Evolutionary conservation across 1,140 invertebrate species (phyloP).

Genomic region (Bombus confusus): DNA sequence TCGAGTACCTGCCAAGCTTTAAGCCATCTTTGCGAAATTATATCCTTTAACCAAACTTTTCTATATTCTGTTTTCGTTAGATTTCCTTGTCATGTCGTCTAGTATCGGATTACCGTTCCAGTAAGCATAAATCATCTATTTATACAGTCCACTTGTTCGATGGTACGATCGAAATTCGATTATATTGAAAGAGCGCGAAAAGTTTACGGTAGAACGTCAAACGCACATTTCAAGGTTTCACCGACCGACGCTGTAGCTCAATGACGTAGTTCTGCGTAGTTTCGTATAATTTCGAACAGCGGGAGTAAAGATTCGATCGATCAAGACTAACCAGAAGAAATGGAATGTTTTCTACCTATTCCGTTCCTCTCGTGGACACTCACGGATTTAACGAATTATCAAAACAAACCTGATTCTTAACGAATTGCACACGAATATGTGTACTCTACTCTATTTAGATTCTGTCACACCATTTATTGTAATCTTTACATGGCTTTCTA

Average conservation of each 20-base stretch:
- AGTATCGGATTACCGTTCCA: neutral
- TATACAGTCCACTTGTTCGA: neutral
- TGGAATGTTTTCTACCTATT: neutral
- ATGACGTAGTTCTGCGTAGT: constrained; percentile 61
- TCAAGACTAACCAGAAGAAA: constrained; percentile 10
- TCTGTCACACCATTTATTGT: constrained; percentile 25
- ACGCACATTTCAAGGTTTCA: constrained; percentile 47
- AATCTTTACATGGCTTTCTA: constrained; percentile 12
- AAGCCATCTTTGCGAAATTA: neutral
- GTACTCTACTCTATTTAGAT: constrained; percentile 1
- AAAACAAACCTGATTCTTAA: neutral
- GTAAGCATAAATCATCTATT: neutral
- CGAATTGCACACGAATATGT: neutral
- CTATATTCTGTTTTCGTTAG: neutral
- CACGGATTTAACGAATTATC: neutral
- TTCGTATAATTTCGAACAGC: constrained; percentile 34
- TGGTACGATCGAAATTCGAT: constrained; percentile 27
- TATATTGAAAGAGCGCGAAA: constrained; percentile 38
- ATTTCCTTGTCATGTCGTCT: neutral
- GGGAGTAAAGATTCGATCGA: constrained; percentile 60
- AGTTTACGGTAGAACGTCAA: constrained; percentile 37
- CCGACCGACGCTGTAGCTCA: constrained; percentile 40
- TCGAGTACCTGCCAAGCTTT: constrained; percentile 4
- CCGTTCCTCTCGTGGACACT: neutral
- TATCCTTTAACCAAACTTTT: neutral